phyloP scores from a whole-genome alignment of 2,888 invertebrate genomes.

The Kuschelorhynchus macadamiae region DNA sequence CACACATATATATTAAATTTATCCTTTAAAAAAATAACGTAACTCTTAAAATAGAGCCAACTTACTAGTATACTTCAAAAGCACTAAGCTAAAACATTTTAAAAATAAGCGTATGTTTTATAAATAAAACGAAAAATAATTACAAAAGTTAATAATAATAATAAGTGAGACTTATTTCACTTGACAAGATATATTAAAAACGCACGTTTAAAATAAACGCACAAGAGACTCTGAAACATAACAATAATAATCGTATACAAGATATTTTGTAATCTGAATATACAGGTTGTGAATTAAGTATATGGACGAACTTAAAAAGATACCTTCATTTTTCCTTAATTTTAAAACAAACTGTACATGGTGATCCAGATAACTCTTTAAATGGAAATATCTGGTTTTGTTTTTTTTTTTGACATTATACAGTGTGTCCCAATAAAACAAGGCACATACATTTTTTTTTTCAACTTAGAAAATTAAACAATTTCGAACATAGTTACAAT shows the following conservation, averaged over 20 bases:
- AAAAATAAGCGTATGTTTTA: slow-evolving; percentile 55
- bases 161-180: not conserved
- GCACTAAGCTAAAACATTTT: slow-evolving; percentile 54
- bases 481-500: too few species aligned
- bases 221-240: not conserved
- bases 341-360: too few species aligned
- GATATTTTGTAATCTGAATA: slow-evolving; percentile 19
- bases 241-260: slow-evolving; percentile 36
- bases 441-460: too few species aligned
- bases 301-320: not conserved
- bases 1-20: not conserved
- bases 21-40: slow-evolving; percentile 6
- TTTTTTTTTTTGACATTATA: too few species aligned
- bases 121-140: slow-evolving; percentile 19
- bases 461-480: too few species aligned
- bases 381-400: too few species aligned
- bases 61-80: slow-evolving; percentile 51
- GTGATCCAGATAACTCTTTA: too few species aligned
- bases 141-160: slow-evolving; percentile 2
- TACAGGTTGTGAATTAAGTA: not conserved
- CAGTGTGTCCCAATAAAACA: too few species aligned
- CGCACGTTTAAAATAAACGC: not conserved
- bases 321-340: too few species aligned
- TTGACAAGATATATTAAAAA: not conserved
- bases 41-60: slow-evolving; percentile 41